phyloP scores from a whole-genome alignment of 2,888 invertebrate species.

The Xestoiulus laeticollis region DNA sequence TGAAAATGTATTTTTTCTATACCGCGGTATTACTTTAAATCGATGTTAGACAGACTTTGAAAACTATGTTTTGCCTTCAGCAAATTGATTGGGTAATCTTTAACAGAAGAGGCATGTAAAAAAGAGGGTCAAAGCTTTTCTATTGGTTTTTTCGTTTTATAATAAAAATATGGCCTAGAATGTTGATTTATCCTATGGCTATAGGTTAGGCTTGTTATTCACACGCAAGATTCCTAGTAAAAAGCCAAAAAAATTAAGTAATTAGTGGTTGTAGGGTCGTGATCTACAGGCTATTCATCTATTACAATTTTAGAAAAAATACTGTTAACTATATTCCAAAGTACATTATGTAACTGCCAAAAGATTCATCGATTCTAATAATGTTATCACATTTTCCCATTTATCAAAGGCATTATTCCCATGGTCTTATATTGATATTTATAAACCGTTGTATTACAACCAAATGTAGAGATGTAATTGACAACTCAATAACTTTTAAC shows the following conservation, averaged over 20 bases:
- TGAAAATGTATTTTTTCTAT: too few relatives aligned
- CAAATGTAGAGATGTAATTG: too few relatives aligned
- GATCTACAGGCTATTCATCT: not conserved
- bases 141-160: not conserved
- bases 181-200: not conserved
- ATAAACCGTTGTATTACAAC: too few relatives aligned
- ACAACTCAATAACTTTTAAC: too few relatives aligned
- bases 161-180: not conserved
- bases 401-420: too few relatives aligned
- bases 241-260: not conserved
- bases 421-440: too few relatives aligned
- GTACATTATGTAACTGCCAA: too few relatives aligned
- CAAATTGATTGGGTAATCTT: not conserved
- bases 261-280: not conserved
- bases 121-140: not conserved
- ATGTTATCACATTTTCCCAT: too few relatives aligned
- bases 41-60: too few relatives aligned
- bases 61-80: not conserved
- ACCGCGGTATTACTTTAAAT: too few relatives aligned
- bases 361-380: too few relatives aligned
- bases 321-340: too few relatives aligned
- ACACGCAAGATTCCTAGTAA: not conserved
- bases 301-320: not conserved
- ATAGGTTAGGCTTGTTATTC: conserved; percentile 17
- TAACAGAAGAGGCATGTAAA: not conserved